Percentiles rank a stretch among this genome's conserved stretches.
Conservation (phyloP, 2,888 invertebrate genomes). For the Phragmatobia fuliginosa region DNA sequence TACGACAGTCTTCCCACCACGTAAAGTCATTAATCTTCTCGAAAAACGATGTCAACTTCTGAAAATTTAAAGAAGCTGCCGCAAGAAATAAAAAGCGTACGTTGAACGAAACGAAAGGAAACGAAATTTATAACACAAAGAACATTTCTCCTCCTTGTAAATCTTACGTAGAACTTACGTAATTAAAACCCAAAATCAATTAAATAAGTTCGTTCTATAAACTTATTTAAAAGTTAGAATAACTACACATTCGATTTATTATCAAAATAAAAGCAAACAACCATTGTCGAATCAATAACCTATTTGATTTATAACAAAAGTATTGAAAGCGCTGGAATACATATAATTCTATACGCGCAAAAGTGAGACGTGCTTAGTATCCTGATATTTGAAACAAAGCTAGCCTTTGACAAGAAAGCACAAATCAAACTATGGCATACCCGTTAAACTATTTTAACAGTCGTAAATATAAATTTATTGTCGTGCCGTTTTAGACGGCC, state of each 20-base stretch:
- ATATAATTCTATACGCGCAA: slow-evolving; percentile 72
- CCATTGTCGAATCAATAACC: slow-evolving; percentile 31
- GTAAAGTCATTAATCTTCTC: too few relatives aligned
- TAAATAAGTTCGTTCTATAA: background rate
- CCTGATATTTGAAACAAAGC: slow-evolving; percentile 79
- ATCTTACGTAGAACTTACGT: background rate
- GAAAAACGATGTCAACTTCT: too few relatives aligned
- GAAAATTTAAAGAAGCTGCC: too few relatives aligned
- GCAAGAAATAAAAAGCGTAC: too few relatives aligned
- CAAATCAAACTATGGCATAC: slow-evolving; percentile 74
- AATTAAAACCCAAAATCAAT: too few relatives aligned
- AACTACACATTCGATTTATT: too few relatives aligned
- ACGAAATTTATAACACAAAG: background rate
- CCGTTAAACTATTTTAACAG: slow-evolving; percentile 66
- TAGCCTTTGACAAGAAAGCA: slow-evolving; percentile 75
- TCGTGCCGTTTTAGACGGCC: slow-evolving; percentile 48
- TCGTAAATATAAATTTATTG: slow-evolving; percentile 63
- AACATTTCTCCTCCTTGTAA: background rate
- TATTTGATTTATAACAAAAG: slow-evolving; percentile 72
- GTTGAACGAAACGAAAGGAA: background rate
- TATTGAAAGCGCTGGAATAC: slow-evolving; percentile 72
- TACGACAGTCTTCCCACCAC: too few relatives aligned
- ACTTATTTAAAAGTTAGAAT: background rate
- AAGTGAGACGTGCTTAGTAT: slow-evolving; percentile 75
- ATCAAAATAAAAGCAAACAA: too few relatives aligned